phyloP scores from a whole-genome alignment of 2,888 invertebrate genomes.

The Volucella zonaria region DNA sequence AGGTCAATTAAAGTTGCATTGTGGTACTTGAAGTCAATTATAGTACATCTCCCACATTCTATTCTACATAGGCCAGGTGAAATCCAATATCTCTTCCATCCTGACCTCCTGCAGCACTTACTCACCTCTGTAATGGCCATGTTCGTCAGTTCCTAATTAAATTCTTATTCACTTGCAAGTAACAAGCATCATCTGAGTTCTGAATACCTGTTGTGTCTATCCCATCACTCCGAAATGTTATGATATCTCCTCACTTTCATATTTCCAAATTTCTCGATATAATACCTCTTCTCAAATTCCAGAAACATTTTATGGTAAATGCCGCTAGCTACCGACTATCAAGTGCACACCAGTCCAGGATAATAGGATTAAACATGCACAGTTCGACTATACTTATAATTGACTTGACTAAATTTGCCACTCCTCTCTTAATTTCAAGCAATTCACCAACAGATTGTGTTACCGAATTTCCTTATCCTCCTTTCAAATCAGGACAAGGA shows the following conservation, averaged over 20 bases:
- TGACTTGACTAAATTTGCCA: constrained; percentile 36
- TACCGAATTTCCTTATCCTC: background rate
- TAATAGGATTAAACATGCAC: constrained; percentile 48
- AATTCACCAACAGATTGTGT: constrained; percentile 28
- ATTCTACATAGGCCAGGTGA: too few species aligned
- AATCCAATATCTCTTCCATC: too few species aligned
- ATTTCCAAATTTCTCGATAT: constrained; percentile 3
- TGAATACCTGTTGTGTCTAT: background rate
- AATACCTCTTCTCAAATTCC: constrained; percentile 15
- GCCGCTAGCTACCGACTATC: background rate
- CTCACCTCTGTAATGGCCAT: background rate
- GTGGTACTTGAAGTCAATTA: background rate
- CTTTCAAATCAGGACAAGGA: background rate
- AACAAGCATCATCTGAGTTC: constrained; percentile 2
- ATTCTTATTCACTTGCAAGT: constrained; percentile 1
- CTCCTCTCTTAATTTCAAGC: background rate
- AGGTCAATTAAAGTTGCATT: constrained; percentile 19
- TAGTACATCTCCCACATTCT: background rate
- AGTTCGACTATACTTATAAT: constrained; percentile 28
- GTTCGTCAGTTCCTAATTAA: background rate
- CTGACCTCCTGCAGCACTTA: background rate
- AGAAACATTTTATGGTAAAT: background rate
- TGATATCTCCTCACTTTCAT: background rate
- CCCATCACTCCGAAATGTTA: too few species aligned
- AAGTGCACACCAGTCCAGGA: background rate